Base-by-base conservation (phyloP, 2,113 vertebrate genomes). In the Laterallus jamaicensis region DNA sequence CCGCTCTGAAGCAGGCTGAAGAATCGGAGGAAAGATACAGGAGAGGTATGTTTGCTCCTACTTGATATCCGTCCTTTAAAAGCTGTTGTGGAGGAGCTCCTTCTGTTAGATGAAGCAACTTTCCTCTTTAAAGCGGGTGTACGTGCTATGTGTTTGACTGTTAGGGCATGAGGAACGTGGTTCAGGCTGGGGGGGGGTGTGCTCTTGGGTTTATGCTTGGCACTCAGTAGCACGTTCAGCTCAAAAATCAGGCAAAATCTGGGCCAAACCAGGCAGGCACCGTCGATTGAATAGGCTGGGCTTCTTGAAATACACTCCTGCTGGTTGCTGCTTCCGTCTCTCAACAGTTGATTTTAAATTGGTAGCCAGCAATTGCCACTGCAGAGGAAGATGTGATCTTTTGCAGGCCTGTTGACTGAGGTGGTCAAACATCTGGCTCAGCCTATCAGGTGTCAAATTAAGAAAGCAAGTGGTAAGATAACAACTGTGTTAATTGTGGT, bases 1-100 rank as follows among this genome's bases (percentile, higher is more conserved):
- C 82, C 4, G 99, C 99, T 15, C 82, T 99, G 96, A 97, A 97
- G 94, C 99, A 99, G 97, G 99, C 99, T 37, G 96, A 97, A 75
- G 98, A 98, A 66, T 98, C 99, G 2, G 98, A 99, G 84, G 77
- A 91, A 58, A 97, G 99, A 63, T 97, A 99, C 25, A 94, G 81
- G 44, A 96, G 68, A 98, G 99, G 99, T 99, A 93, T 17, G 75
- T 66, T 73, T 69, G 14, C 6, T 58, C 81, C 5, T 60, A 6
- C 28, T 42, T 54, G 37, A 19, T 17, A 39, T 9, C 15, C 60
- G 11, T 22, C n/a, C 18, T 66, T 54, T 15, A 32, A 73, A 44
- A 52, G 29, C 12, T 35, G 24, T 9, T 5, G 54, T 1, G 29
- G 37, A 40, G 32, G 22, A 75, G 56, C 19, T 47, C 3, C 6